A percentile compares a stretch with the other conserved stretches of the same genome.
Evolutionary conservation across 2,888 invertebrate species (phyloP).

Genomic region (Drosophila fulvimacula): DNA sequence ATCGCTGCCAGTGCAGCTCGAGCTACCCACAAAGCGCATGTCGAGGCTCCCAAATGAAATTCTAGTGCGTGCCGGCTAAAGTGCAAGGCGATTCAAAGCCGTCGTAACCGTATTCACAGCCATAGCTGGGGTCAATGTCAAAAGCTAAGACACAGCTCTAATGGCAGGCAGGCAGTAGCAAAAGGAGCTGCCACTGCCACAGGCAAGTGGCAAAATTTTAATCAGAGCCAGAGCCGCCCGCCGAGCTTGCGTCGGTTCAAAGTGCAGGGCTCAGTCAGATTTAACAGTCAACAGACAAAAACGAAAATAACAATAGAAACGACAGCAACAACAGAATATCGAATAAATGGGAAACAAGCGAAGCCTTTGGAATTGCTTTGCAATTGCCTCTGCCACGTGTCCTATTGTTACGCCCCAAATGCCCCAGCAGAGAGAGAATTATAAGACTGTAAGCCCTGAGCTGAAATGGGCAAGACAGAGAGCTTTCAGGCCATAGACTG

Average conservation of each 20-base stretch:
- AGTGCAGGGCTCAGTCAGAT: slow-evolving; percentile 44
- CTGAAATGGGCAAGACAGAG: neutral
- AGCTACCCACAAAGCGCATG: slow-evolving; percentile 47
- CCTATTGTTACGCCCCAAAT: slow-evolving; percentile 7
- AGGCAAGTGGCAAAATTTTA: slow-evolving; percentile 73
- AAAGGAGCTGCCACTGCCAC: slow-evolving; percentile 40
- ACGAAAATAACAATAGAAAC: slow-evolving; percentile 15
- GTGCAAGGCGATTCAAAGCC: slow-evolving; percentile 47
- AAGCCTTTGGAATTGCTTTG: slow-evolving; percentile 69
- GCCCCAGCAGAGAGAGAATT: neutral
- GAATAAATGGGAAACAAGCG: slow-evolving; percentile 47
- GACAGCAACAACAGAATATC: slow-evolving; percentile 19
- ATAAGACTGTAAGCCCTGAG: neutral
- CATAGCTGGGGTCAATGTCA: slow-evolving; percentile 60
- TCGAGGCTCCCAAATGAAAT: slow-evolving; percentile 61
- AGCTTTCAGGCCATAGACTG: neutral
- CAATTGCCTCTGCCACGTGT: slow-evolving; percentile 60
- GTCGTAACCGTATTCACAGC: slow-evolving; percentile 8
- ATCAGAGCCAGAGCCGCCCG: slow-evolving; percentile 55
- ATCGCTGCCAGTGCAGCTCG: slow-evolving; percentile 9
- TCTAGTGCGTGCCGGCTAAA: slow-evolving; percentile 60
- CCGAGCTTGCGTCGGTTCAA: slow-evolving; percentile 28
- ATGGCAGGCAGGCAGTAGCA: slow-evolving; percentile 36
- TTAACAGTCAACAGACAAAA: slow-evolving; percentile 27
- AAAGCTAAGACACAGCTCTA: slow-evolving; percentile 60